Conservation (phyloP, 2,797 vertebrate species). For the Cetoscarus ocellatus region DNA sequence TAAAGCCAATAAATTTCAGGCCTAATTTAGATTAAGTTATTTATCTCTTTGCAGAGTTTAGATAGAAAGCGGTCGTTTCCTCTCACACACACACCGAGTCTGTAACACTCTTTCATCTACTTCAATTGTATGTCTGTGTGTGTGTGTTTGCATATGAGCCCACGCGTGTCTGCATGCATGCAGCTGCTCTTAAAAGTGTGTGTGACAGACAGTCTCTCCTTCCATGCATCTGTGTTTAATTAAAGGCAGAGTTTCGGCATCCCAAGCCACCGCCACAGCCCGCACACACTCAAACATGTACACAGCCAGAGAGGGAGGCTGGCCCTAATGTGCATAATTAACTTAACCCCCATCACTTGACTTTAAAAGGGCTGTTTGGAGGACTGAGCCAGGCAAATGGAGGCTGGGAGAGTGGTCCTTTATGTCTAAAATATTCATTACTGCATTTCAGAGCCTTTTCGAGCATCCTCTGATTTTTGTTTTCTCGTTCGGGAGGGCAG, state of each 20-base stretch:
- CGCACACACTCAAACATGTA: slow-evolving; percentile 44
- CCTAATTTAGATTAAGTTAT: slow-evolving; percentile 67
- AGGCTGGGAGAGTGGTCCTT: slow-evolving; percentile 83
- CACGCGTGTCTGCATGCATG: slow-evolving; percentile 62
- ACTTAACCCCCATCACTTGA: slow-evolving; percentile 94
- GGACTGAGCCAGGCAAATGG: slow-evolving; percentile 85
- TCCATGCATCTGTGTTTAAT: slow-evolving; percentile 92
- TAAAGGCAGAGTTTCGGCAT: slow-evolving; percentile 91
- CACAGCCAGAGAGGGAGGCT: slow-evolving; percentile 61
- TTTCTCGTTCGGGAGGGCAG: slow-evolving; percentile 71
- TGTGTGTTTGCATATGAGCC: slow-evolving; percentile 42
- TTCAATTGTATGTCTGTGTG: slow-evolving; percentile 48
- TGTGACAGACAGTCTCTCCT: slow-evolving; percentile 89
- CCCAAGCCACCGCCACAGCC: slow-evolving; percentile 83
- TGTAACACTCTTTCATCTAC: slow-evolving; percentile 70
- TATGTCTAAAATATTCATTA: slow-evolving; percentile 82
- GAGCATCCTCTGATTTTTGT: slow-evolving; percentile 75
- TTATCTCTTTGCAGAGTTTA: slow-evolving; percentile 45
- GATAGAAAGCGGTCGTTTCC: slow-evolving; percentile 54
- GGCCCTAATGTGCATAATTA: slow-evolving; percentile 91
- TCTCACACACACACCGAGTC: slow-evolving; percentile 7
- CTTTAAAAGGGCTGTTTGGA: slow-evolving; percentile 88
- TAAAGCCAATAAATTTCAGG: slow-evolving; percentile 41
- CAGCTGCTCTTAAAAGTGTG: slow-evolving; percentile 73
- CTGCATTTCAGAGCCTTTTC: slow-evolving; percentile 74